Base-by-base conservation (phyloP, 2,888 invertebrate genomes). In the Elgonia sp. region DNA sequence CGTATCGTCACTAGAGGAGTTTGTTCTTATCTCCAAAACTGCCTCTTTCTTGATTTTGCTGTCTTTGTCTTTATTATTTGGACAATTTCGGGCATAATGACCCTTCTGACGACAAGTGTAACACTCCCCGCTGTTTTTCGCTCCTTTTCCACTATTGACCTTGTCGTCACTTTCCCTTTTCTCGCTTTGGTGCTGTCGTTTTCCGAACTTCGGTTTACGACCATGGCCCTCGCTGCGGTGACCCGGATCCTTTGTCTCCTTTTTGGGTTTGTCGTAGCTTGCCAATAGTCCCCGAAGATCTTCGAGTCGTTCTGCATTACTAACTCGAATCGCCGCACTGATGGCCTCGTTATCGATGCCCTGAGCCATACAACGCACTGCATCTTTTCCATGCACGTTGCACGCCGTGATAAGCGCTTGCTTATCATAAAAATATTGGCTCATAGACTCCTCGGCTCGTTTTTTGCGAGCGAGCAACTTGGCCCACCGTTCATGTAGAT, bases 361-460 rank as follows among this genome's bases (percentile, higher is more conserved):
- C 7, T 57, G 55, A n/a, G 55, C 55, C 20, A 57, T 57, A n/a
- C 55, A 57, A 18, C 55, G 18, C 16, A 57, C 55, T 4, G 55
- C 55, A 57, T 57, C 55, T 57, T 57, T 57, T 57, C 55, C 55
- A 4, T n/a, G n/a, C 20, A 57, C 55, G 4, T 20, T 20, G 12
- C 55, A 57, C 9, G 55, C 55, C 10, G 55, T 57, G 55, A 57
- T 57, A 18, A 57, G 55, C 55, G 55, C 55, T 20, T 57, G n/a
- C 18, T 57, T 57, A 18, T 57, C 55, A 7, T 57, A 57, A 7
- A 57, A 57, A n/a, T 57, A 57, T 20, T 57, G 55, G 55, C 55
- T 57, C 55, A 57, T 57, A 1, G n/a, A 8, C 7, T 57, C 55
- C 9, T 57, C 55, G 20, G 55, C 20, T 20, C 20, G n/a, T 14